phyloP scores from a whole-genome alignment of 2,113 vertebrate genomes.

The Saccopteryx leptura region DNA sequence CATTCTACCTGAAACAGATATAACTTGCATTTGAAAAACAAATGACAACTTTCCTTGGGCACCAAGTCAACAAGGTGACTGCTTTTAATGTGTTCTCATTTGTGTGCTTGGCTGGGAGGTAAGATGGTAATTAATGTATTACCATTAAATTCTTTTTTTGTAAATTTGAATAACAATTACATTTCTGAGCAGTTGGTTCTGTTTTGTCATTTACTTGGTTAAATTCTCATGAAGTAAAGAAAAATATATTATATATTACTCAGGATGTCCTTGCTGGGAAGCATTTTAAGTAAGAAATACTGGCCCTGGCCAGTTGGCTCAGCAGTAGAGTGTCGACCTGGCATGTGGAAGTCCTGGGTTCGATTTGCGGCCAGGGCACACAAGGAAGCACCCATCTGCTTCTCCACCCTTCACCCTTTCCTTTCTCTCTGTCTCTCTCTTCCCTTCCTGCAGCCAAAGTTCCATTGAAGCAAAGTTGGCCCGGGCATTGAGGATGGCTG shows the following conservation, averaged over 20 bases:
- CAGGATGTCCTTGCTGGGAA: background rate
- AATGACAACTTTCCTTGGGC: background rate
- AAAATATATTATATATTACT: background rate
- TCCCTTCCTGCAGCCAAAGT: too few relatives aligned
- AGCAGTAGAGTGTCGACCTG: too few relatives aligned
- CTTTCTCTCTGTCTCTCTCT: too few relatives aligned
- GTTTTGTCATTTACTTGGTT: slow-evolving; percentile 15
- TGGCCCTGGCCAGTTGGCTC: too few relatives aligned
- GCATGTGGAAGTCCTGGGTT: too few relatives aligned
- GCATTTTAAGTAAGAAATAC: background rate
- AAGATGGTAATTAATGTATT: background rate
- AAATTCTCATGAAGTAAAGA: slow-evolving; percentile 47
- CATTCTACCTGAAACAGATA: slow-evolving; percentile 9
- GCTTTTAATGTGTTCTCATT: background rate
- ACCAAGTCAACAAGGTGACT: background rate
- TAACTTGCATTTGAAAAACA: slow-evolving; percentile 39
- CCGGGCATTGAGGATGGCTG: too few relatives aligned
- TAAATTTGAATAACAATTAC: slow-evolving; percentile 10
- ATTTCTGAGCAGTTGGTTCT: background rate
- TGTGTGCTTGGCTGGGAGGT: background rate
- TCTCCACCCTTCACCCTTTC: too few relatives aligned
- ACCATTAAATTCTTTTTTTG: background rate
- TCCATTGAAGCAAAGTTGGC: too few relatives aligned
- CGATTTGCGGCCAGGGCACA: too few relatives aligned
- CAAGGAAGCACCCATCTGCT: too few relatives aligned